These are phyloP conservation scores for Palythoa grandiflora DNA, from an alignment of 92 coral and sea anemone species.

Conservation along the genomic window DNA sequence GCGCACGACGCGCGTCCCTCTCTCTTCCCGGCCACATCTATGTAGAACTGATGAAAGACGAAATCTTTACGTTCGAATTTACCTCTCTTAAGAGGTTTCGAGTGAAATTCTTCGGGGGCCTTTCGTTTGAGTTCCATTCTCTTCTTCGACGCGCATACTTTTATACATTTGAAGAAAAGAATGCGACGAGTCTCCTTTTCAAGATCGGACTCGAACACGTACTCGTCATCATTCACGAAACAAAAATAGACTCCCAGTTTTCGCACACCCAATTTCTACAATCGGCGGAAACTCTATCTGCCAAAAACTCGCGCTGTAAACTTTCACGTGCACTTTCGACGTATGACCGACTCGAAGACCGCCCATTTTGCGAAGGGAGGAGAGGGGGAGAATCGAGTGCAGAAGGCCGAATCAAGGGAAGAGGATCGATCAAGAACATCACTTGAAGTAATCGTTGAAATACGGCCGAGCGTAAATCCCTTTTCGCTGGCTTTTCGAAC, in stretches of 20 bases:
- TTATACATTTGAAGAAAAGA: too few relatives aligned
- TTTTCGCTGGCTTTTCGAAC: not conserved
- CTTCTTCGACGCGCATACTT: not conserved
- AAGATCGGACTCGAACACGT: too few relatives aligned
- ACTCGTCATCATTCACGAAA: not conserved
- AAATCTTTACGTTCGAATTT: not conserved
- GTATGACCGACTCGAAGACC: not conserved
- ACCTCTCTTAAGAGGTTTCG: not conserved
- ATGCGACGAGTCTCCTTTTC: too few relatives aligned
- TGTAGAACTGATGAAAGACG: not conserved
- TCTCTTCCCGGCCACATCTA: not conserved
- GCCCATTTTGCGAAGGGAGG: not conserved
- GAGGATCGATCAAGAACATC: not conserved
- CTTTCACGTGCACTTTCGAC: not conserved
- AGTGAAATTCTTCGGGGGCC: not conserved
- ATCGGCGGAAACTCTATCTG: not conserved
- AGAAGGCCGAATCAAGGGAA: not conserved
- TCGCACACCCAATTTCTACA: not conserved
- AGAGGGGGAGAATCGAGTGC: not conserved
- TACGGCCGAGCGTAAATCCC: not conserved
- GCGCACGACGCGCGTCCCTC: not conserved
- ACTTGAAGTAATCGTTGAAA: not conserved
- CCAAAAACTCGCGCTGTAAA: not conserved
- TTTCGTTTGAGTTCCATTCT: not conserved
- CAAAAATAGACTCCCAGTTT: not conserved